Conservation (phyloP, 2,797 vertebrate species). For the Philypnodon macrostomus region DNA sequence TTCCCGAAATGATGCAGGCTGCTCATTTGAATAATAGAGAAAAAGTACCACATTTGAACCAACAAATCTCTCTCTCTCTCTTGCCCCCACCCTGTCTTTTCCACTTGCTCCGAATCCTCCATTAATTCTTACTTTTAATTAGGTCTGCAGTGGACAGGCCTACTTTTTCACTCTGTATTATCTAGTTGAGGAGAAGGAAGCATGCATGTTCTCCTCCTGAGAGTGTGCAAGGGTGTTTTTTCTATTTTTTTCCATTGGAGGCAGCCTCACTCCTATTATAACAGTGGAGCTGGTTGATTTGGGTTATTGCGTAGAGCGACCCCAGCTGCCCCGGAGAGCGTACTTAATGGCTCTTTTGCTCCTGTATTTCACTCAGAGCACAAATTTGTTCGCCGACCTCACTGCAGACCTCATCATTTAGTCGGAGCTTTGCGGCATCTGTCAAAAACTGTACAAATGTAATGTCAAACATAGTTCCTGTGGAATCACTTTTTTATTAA, state of each 20-base stretch:
- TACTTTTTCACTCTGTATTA: conserved; percentile 78
- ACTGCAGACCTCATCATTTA: conserved; percentile 65
- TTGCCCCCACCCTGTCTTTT: conserved; percentile 47
- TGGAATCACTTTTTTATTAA: no score
- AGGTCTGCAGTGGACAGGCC: conserved; percentile 81
- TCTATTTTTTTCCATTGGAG: conserved; percentile 53
- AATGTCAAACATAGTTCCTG: no score
- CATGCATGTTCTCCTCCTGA: conserved; percentile 30
- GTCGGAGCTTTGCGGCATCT: conserved; percentile 42
- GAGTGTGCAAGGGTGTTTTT: conserved; percentile 20
- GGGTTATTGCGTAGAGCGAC: conserved; percentile 63
- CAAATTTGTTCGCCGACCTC: conserved; percentile 60
- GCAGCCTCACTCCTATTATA: conserved; percentile 72
- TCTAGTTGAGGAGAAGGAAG: conserved; percentile 58
- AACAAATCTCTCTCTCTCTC: conserved; percentile 61
- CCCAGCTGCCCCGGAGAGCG: conserved; percentile 59
- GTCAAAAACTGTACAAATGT: conserved; percentile 37
- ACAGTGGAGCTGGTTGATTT: conserved; percentile 67
- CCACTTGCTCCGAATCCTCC: conserved; percentile 68
- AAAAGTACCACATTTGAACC: conserved; percentile 72
- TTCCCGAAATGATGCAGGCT: conserved; percentile 50
- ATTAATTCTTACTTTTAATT: conserved; percentile 84
- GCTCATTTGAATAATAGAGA: conserved; percentile 73
- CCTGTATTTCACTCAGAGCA: conserved; percentile 60
- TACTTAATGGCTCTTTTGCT: conserved; percentile 66